Evolutionary conservation across 1,140 invertebrate genomes (phyloP), one percentile per base, ranked within the genome.

Genomic region (Caenorhabditis briggsae): DNA sequence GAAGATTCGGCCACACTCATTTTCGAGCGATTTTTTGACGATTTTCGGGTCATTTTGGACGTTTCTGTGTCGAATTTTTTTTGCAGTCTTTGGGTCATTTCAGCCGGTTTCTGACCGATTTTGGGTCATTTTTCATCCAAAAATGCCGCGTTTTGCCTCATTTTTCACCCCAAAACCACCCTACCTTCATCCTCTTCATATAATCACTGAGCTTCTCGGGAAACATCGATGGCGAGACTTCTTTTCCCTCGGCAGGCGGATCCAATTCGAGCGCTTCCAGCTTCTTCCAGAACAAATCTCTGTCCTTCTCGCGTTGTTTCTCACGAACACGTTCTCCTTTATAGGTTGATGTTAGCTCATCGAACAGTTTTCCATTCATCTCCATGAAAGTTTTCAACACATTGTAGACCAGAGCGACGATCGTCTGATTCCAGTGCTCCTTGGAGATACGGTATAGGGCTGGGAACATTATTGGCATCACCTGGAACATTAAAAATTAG

Each of bases 361-460:
- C 93, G 91, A 94, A 94, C 65, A 94, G 91, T 90, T 93, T 93
- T 86, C 93, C 93, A 89, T 94, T 94, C 93, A 94, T 94, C 86
- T 94, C 93, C 93, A 94, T 94, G 89, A 94, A 94, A 23, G 93
- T 94, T 88, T 94, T 94, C 65, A 94, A 92, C 48, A 94, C 93
- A 89, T 94, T 94, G 89, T 94, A 94, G 55, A 94, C 93, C 8
- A 94, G 90, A 2, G 93, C 93, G n/a, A 94, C 93, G 61, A 94
- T 94, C 16, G 93, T 94, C 90, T 94, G 93, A 90, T 94, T 94
- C 93, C 93, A 94, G 90, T 94, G 93, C 82, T 94, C 93, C 89
- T 94, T 94, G 53, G 93, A 93, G 61, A 92, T 92, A 82, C 91
- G 91, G 88, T 94, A 94, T 14, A 94, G 90, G 25, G 93, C 90